Evolutionary conservation across 2,888 invertebrate species (phyloP), one percentile per base, ranked within the genome.

Genomic region (Blastobasis lacticolella): DNA sequence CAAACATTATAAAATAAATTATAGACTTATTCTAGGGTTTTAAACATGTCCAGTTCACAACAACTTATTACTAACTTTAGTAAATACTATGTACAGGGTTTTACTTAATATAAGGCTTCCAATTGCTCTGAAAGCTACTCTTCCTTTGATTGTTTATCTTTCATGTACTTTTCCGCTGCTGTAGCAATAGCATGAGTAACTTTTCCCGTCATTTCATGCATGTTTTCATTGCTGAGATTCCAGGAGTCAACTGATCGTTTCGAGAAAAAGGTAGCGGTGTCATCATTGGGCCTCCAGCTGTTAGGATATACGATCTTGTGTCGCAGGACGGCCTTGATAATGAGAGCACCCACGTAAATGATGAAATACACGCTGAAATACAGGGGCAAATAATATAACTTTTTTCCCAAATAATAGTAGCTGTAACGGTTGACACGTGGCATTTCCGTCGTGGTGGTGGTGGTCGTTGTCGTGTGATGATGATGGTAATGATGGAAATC

Each of bases 361-460:
- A 91, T 90, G 60, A 92, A 91, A 62, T 92, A 94, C 9, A 94
- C 91, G 69, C 93, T 93, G 70, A 94, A 94, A 73, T 94, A 94
- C 46, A 94, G 75, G 0, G 94, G 94, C 56, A 94, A 83, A 68
- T 94, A 94, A 89, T 93, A 94, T 41, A 94, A 78, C 66, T 94
- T 94, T 62, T 92, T 91, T 4, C 94, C 94, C 55, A 94, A 86
- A 66, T 92, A 93, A 66, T 94, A 94, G 72, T 94, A 94, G 69
- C 93, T 93, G 82, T 92, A 93, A 71, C 82, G 88, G 65, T 90
- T 91, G 6, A 90, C 90, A 71, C 91, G 84, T 60, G 91, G 89
- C 65, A 81, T 88, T 70, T 90, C 90, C 1, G 82, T 81, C 1
- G 84, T 88, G 2, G 89, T 81, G 0, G 83, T 80, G 8, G 88